Conservation (phyloP, 2,888 invertebrate species). For the Charanyca ferruginea region DNA sequence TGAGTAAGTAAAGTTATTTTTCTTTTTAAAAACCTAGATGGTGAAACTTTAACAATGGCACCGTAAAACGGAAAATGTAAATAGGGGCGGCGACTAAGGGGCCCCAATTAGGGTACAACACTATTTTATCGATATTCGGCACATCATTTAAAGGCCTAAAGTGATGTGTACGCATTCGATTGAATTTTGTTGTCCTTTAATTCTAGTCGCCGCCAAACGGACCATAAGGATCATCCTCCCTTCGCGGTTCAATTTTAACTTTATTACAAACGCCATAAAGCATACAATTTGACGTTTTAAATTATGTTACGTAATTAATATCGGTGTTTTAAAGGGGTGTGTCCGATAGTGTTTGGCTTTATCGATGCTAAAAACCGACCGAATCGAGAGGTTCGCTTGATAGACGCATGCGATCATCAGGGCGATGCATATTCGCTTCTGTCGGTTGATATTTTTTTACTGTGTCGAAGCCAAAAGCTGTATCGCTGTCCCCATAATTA, state of each 20-base stretch:
- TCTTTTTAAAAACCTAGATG: conserved; percentile 24
- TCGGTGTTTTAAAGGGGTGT: conserved; percentile 79
- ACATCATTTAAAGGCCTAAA: conserved; percentile 89
- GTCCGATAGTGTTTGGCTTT: conserved; percentile 88
- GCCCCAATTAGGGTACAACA: conserved; percentile 84
- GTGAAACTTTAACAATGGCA: conserved; percentile 78
- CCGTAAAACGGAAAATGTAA: conserved; percentile 72
- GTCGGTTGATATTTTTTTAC: conserved; percentile 81
- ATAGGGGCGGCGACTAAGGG: conserved; percentile 86
- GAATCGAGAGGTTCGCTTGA: conserved; percentile 70
- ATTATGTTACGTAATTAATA: conserved; percentile 78
- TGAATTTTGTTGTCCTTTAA: conserved; percentile 83
- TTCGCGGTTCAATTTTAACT: conserved; percentile 67
- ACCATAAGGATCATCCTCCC: conserved; percentile 83
- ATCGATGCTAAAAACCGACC: conserved; percentile 74
- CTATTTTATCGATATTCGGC: conserved; percentile 82
- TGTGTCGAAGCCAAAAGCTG: conserved; percentile 84
- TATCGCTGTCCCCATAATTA: conserved; percentile 82
- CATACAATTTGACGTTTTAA: conserved; percentile 79
- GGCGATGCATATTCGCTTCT: conserved; percentile 73
- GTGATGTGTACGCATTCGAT: conserved; percentile 84
- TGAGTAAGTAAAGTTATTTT: conserved; percentile 35
- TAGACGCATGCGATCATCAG: conserved; percentile 57
- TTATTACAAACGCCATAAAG: conserved; percentile 77
- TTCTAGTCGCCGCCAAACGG: conserved; percentile 83